Conservation (phyloP, 2,113 vertebrate genomes). For the Pica pica region DNA sequence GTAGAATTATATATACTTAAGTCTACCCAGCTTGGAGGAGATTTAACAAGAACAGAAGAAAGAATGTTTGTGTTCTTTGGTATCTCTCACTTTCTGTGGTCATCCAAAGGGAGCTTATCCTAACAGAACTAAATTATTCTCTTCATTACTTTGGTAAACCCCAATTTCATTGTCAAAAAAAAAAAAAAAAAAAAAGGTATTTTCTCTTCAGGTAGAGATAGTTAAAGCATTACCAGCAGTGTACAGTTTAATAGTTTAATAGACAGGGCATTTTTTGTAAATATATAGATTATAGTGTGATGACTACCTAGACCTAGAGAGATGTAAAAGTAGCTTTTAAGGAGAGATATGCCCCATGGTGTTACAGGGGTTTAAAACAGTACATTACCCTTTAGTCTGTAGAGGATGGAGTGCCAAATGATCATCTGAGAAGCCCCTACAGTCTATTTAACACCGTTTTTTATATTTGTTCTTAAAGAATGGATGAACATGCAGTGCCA, state of each 20-base stretch:
- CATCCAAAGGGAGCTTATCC: not conserved
- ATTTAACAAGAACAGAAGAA: not conserved
- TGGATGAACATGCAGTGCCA: not conserved
- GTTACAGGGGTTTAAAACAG: not conserved
- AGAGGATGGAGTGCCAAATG: not conserved
- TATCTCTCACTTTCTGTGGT: not conserved
- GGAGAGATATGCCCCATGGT: not conserved
- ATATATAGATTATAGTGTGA: not conserved
- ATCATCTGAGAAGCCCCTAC: not conserved
- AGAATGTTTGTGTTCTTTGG: not conserved
- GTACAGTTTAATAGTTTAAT: not conserved
- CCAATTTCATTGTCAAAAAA: not conserved
- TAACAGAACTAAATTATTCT: not conserved
- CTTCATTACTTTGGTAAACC: not conserved
- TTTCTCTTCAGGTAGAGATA: not conserved
- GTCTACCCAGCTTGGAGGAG: accelerated
- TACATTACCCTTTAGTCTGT: not conserved
- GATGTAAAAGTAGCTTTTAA: not conserved
- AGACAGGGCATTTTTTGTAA: not conserved
- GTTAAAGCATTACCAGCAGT: not conserved
- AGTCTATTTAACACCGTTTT: not conserved
- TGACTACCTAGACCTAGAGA: not conserved
- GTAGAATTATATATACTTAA: not conserved
- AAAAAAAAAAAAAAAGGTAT: accelerated
- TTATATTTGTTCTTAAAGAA: not conserved